Evolutionary conservation across 2,888 invertebrate genomes (phyloP), one percentile per base, ranked within the genome.

Genomic region (Tipula unca): DNA sequence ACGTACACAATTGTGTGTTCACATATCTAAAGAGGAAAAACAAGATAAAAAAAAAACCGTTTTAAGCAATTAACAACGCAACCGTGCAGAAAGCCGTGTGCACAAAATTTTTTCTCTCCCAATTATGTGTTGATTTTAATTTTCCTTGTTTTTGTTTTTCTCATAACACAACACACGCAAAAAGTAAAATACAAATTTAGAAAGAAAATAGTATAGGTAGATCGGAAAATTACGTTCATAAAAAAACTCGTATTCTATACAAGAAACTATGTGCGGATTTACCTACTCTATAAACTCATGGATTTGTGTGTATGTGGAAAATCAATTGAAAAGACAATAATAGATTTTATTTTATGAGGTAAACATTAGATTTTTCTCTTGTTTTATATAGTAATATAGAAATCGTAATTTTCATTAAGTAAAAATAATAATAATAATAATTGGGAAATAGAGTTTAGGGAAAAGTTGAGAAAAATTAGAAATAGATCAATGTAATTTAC

Each of bases 11-110:
- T 48, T 17, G 17, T 69, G 17, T 54, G 25, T 48, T 48, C 48
- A 48, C 48, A 69, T 69, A 69, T 69, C 69, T 10, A 25, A 69
- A 69, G 69, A 69, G 69, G 69, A 69, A 69, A 69, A 69, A 69
- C 69, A 69, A 25, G 69, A 69, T 69, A 69, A 54, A 17, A 42
- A 42, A 42, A 54, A 69, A 69, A 69, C 69, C 25, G 69, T 69
- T 69, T 69, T 69, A 69, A 69, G 69, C 69, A 69, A 69, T 69
- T 69, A 69, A 69, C 69, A 69, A 69, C 69, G 69, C 69, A 69
- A 69, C 69, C 69, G 69, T 69, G 69, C 69, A 69, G 20, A 69
- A 69, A 69, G 69, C 69, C 69, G 69, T 69, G 69, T 69, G 69
- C 69, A 69, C 69, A 69, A 69, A 69, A 10, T 25, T 25, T 25